Percentiles rank a stretch among this genome's conserved stretches.
These are phyloP conservation scores for Oreohelix idahoensis DNA, from an alignment of 1,140 invertebrate genomes.

Conservation along the genomic window DNA sequence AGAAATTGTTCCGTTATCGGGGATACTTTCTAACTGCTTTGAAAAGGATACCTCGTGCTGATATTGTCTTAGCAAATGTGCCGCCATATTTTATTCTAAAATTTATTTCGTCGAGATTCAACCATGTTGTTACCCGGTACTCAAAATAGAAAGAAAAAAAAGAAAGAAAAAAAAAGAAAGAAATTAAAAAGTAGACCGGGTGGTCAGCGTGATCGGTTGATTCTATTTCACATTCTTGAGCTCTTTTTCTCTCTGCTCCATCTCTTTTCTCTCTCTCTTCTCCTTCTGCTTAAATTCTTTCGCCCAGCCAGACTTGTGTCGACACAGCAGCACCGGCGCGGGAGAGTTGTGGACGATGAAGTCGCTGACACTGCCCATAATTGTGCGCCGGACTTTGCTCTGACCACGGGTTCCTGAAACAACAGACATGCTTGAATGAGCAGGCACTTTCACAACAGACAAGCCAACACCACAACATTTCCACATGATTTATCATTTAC, in stretches of 20 bases:
- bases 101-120: no score
- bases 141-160: no score
- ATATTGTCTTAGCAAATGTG: no score
- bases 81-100: no score
- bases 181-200: neutral
- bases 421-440: no score
- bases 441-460: no score
- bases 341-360: constrained; percentile 7
- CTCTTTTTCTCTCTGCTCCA: neutral
- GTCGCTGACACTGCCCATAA: neutral
- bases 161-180: neutral
- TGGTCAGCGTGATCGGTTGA: neutral
- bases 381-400: neutral
- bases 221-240: neutral
- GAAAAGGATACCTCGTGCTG: no score
- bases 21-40: no score
- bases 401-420: constrained; percentile 7
- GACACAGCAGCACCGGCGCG: neutral
- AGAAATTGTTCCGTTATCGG: no score
- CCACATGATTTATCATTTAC: no score
- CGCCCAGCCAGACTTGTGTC: neutral
- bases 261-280: constrained; percentile 4
- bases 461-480: no score
- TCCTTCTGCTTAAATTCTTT: neutral
- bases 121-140: no score